phyloP scores from a whole-genome alignment of 2,888 invertebrate species.

The Lomographa bimaculata region DNA sequence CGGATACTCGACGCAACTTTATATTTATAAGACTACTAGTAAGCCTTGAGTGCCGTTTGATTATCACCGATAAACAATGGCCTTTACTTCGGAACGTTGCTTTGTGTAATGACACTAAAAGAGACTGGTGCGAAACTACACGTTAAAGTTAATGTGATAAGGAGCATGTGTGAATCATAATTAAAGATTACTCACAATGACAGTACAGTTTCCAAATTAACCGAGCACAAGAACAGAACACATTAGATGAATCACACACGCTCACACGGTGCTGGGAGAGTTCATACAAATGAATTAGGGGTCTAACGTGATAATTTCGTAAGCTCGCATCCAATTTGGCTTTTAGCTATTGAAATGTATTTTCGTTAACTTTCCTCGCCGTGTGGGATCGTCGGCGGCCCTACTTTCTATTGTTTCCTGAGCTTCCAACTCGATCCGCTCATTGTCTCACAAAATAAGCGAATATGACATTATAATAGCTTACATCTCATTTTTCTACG shows the following conservation, averaged over 20 bases:
- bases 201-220: slow-evolving; percentile 59
- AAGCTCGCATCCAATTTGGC: slow-evolving; percentile 72
- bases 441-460: slow-evolving; percentile 53
- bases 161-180: slow-evolving; percentile 52
- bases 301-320: slow-evolving; percentile 74
- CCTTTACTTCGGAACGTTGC: slow-evolving; percentile 40
- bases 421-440: slow-evolving; percentile 41
- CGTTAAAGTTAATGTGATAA: slow-evolving; percentile 6
- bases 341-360: slow-evolving; percentile 78
- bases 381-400: slow-evolving; percentile 39
- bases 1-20: slow-evolving; percentile 55
- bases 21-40: slow-evolving; percentile 57
- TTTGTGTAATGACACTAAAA: slow-evolving; percentile 39
- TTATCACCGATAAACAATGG: slow-evolving; percentile 51
- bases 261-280: slow-evolving; percentile 64
- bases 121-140: slow-evolving; percentile 27
- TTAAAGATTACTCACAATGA: slow-evolving; percentile 44
- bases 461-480: slow-evolving; percentile 62
- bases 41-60: slow-evolving; percentile 56
- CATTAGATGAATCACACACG: slow-evolving; percentile 73
- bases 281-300: slow-evolving; percentile 71
- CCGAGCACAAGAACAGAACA: slow-evolving; percentile 59
- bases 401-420: slow-evolving; percentile 67
- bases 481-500: slow-evolving; percentile 52
- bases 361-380: slow-evolving; percentile 76